These are phyloP conservation scores for Megalurothrips usitatus DNA, from an alignment of 2,888 invertebrate species.

Conservation along the genomic window DNA sequence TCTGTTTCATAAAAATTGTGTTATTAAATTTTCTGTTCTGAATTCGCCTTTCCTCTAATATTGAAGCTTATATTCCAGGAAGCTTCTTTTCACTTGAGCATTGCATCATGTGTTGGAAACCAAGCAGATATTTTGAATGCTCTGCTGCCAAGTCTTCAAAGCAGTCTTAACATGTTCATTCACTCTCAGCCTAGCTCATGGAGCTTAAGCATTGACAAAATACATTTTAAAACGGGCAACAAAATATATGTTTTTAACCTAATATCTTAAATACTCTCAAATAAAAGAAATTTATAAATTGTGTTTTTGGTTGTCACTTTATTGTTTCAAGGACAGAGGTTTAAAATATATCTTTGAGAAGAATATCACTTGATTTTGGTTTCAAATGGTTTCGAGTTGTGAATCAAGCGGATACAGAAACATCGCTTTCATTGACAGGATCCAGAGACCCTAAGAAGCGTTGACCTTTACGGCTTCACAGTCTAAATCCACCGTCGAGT, in stretches of 20 bases:
- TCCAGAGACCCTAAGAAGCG: too few relatives aligned
- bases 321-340: background rate
- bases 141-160: conserved; percentile 52
- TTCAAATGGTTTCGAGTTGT: background rate
- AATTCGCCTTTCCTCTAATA: background rate
- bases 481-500: background rate
- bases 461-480: background rate
- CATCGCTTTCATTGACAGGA: background rate
- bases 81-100: conserved; percentile 78
- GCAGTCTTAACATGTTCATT: conserved; percentile 45
- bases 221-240: conserved; percentile 72
- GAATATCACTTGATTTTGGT: background rate
- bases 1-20: background rate
- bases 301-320: background rate
- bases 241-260: conserved; percentile 58
- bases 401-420: background rate
- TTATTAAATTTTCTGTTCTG: conserved; percentile 29
- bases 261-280: background rate
- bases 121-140: conserved; percentile 50
- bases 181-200: conserved; percentile 46
- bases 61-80: conserved; percentile 57
- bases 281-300: background rate
- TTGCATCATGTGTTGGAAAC: conserved; percentile 74
- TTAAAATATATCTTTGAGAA: background rate
- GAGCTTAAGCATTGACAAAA: conserved; percentile 51